Conservation (phyloP, 2,888 invertebrate genomes). For the Saturnia japonica region DNA sequence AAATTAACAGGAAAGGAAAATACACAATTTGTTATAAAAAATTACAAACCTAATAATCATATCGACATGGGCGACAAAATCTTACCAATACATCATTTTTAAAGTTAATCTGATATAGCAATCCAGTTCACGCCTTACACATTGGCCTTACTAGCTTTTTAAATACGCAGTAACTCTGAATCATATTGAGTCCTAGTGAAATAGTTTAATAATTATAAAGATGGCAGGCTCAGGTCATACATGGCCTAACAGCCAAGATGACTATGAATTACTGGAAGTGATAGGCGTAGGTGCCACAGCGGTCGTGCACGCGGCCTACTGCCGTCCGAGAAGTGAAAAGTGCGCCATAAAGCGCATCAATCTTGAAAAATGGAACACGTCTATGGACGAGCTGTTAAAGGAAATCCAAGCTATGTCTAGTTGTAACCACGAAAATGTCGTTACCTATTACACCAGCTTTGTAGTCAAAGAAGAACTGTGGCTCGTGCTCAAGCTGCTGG, state of each 20-base stretch:
- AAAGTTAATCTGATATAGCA: slow-evolving; percentile 32
- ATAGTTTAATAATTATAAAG: slow-evolving; percentile 24
- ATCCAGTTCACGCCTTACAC: slow-evolving; percentile 53
- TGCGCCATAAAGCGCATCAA: slow-evolving; percentile 99
- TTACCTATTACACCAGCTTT: slow-evolving; percentile 99
- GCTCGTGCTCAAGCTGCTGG: slow-evolving; percentile 98
- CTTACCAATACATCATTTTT: slow-evolving; percentile 41
- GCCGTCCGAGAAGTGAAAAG: slow-evolving; percentile 96
- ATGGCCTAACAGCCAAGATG: slow-evolving; percentile 97
- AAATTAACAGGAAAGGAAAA: slow-evolving; percentile 28
- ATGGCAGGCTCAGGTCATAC: slow-evolving; percentile 72
- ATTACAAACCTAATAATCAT: slow-evolving; percentile 61
- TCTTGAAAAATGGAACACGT: slow-evolving; percentile 99
- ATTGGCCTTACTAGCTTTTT: slow-evolving; percentile 58
- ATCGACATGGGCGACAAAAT: slow-evolving; percentile 65
- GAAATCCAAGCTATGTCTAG: slow-evolving; percentile 99
- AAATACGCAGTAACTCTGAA: slow-evolving; percentile 34
- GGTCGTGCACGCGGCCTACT: slow-evolving; percentile 97
- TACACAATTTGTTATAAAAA: slow-evolving; percentile 49
- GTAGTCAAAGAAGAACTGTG: slow-evolving; percentile 98
- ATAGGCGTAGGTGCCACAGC: slow-evolving; percentile 99
- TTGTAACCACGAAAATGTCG: slow-evolving; percentile 99
- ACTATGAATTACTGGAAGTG: slow-evolving; percentile 96
- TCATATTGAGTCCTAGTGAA: slow-evolving; percentile 61
- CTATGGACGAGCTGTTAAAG: slow-evolving; percentile 98